These are phyloP conservation scores for Notolabrus celidotus DNA, from an alignment of 2,797 vertebrate genomes.

Conservation along the genomic window DNA sequence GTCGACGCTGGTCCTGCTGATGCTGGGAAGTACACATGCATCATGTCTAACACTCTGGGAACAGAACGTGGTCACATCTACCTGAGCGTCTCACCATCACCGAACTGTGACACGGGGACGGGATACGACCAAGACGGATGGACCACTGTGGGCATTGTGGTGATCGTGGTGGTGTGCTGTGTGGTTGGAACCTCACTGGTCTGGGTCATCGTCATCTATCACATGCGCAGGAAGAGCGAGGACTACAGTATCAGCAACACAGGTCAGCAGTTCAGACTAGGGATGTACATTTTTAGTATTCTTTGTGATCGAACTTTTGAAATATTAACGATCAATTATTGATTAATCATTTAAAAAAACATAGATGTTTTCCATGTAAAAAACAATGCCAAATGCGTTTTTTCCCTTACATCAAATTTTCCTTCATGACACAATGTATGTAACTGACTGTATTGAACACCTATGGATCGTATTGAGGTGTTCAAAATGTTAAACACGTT, in stretches of 20 bases:
- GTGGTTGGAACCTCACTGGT: conserved; percentile 98
- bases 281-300: no score
- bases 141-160: conserved; percentile 97
- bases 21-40: conserved; percentile 95
- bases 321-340: no score
- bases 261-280: conserved; percentile 81
- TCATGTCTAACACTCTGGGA: conserved; percentile 97
- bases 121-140: conserved; percentile 90
- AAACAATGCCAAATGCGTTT: no score
- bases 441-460: no score
- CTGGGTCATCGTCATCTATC: conserved; percentile 99
- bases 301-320: no score
- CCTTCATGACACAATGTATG: no score
- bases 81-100: conserved; percentile 90
- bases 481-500: no score
- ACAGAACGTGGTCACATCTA: conserved; percentile 94
- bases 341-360: no score
- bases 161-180: conserved; percentile 98
- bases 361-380: no score
- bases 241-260: conserved; percentile 99
- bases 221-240: conserved; percentile 94
- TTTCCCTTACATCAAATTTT: no score
- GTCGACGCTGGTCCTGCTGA: conserved; percentile 93
- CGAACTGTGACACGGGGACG: conserved; percentile 90
- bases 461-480: no score